Evolutionary conservation across 2,113 vertebrate genomes (phyloP).

Genomic region (Dunckerocampus dactyliophorus): DNA sequence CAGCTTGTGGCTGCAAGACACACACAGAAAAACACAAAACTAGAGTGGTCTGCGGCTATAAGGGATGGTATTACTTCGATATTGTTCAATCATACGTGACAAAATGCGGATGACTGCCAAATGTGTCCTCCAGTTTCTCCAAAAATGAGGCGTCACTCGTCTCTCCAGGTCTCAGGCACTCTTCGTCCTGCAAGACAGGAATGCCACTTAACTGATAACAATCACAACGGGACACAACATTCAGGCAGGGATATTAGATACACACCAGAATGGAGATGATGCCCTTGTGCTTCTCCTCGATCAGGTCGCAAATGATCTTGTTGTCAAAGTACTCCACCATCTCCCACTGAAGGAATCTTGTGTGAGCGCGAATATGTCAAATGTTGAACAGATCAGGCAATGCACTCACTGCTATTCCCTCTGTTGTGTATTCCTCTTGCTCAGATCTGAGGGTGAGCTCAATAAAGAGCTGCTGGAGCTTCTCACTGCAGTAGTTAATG

Average conservation of each 20-base stretch:
- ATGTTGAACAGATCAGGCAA: background rate
- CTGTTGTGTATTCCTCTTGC: constrained; percentile 93
- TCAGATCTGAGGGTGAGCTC: constrained; percentile 93
- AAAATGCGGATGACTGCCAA: constrained; percentile 90
- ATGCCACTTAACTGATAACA: constrained; percentile 4
- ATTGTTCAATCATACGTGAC: constrained; percentile 81
- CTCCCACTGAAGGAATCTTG: constrained; percentile 81
- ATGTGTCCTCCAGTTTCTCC: constrained; percentile 89
- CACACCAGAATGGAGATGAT: constrained; percentile 94
- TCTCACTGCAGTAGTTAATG: constrained; percentile 98
- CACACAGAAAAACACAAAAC: background rate
- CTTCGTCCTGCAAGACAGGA: constrained; percentile 81
- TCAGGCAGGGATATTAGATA: background rate
- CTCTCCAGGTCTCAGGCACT: constrained; percentile 91
- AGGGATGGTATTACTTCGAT: background rate
- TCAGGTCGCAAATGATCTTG: constrained; percentile 96
- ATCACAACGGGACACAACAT: background rate
- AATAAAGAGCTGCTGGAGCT: constrained; percentile 95
- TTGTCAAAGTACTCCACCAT: constrained; percentile 96
- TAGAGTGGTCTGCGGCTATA: background rate
- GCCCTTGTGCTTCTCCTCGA: constrained; percentile 97
- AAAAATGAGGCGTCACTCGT: constrained; percentile 89
- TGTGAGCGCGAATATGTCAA: background rate
- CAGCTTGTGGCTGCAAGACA: constrained; percentile 84
- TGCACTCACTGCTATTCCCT: constrained; percentile 84